These are phyloP conservation scores for Sclerodermus sp. DNA, from an alignment of 2,888 invertebrate genomes.

Conservation along the genomic window DNA sequence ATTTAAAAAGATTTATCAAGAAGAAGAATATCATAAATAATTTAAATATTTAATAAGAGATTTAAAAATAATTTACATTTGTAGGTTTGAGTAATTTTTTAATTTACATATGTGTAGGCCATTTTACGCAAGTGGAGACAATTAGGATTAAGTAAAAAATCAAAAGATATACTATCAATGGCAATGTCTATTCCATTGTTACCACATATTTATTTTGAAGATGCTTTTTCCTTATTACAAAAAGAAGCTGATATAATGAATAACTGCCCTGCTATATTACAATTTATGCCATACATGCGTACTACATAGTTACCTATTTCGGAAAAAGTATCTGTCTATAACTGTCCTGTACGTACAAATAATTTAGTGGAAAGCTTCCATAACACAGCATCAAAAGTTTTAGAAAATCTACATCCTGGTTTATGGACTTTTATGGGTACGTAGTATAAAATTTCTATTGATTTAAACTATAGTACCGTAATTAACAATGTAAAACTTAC, in stretches of 20 bases:
- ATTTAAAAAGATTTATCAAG: too few relatives aligned
- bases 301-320: not conserved
- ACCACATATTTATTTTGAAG: not conserved
- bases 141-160: not conserved
- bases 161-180: not conserved
- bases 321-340: not conserved
- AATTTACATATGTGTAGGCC: not conserved
- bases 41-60: too few relatives aligned
- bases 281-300: not conserved
- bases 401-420: too few relatives aligned
- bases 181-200: not conserved
- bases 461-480: too few relatives aligned
- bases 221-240: not conserved
- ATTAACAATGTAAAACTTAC: too few relatives aligned
- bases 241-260: not conserved
- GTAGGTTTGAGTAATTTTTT: not conserved
- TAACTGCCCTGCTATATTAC: not conserved
- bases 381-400: too few relatives aligned
- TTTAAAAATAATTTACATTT: too few relatives aligned
- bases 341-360: not conserved
- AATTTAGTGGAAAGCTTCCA: too few relatives aligned
- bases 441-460: too few relatives aligned
- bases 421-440: too few relatives aligned
- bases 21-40: too few relatives aligned
- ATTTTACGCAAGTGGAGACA: not conserved